These are phyloP conservation scores for Novumbra hubbsi DNA, from an alignment of 2,797 vertebrate genomes.

Conservation along the genomic window DNA sequence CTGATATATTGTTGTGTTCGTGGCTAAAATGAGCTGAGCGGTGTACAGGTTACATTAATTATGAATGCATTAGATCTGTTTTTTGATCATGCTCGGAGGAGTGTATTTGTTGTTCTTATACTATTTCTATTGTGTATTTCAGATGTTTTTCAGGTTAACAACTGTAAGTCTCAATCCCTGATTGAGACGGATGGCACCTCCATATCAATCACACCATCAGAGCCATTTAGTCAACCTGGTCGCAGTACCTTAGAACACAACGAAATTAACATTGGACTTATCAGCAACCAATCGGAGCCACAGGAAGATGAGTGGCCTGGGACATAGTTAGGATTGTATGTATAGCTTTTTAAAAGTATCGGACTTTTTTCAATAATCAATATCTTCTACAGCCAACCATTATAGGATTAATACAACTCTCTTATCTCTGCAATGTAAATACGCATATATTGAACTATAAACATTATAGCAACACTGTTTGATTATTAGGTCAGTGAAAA, in stretches of 20 bases:
- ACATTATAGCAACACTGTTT: background rate
- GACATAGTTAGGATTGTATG: slow-evolving; percentile 35
- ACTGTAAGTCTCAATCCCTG: slow-evolving; percentile 12
- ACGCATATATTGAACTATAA: background rate
- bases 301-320: slow-evolving; percentile 76
- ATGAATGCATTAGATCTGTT: background rate
- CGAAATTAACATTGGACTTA: slow-evolving; percentile 5
- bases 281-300: slow-evolving; percentile 63
- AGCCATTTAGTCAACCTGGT: slow-evolving; percentile 35
- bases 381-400: background rate
- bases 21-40: background rate
- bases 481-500: background rate
- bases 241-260: slow-evolving; percentile 2
- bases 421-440: background rate
- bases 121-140: slow-evolving; percentile 25
- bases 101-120: background rate
- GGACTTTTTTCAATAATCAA: background rate
- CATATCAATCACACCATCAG: slow-evolving; percentile 29
- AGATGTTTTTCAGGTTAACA: slow-evolving; percentile 32
- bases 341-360: background rate
- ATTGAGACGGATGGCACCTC: slow-evolving; percentile 29
- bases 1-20: background rate
- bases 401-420: background rate
- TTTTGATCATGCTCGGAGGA: background rate
- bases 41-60: background rate